Evolutionary conservation across 2,797 vertebrate genomes (phyloP).

Genomic region (Rhinatrema bivittatum): DNA sequence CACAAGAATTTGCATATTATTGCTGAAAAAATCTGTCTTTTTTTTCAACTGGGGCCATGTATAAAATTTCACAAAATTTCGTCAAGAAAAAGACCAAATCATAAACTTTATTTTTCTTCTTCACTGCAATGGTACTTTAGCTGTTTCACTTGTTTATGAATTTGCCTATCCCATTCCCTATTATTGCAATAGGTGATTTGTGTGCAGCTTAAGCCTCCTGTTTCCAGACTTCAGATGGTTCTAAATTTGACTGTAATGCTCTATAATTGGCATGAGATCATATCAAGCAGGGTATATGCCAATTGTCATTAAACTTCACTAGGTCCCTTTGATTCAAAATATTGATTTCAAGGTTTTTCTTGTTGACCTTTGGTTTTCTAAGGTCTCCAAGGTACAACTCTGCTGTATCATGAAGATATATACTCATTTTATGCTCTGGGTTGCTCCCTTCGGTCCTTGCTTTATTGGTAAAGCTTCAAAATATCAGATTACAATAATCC

Average conservation of each 20-base stretch:
- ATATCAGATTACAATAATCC: too few relatives aligned
- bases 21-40: not conserved
- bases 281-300: not conserved
- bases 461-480: not conserved
- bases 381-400: slow-evolving; percentile 2
- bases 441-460: slow-evolving; percentile 10
- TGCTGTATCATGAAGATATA: slow-evolving; percentile 3
- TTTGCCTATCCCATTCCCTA: slow-evolving; percentile 1
- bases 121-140: slow-evolving; percentile 1
- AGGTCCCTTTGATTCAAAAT: not conserved
- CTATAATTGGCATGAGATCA: not conserved
- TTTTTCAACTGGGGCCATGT: slow-evolving; percentile 5
- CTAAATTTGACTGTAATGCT: not conserved
- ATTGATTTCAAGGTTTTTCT: slow-evolving; percentile 11
- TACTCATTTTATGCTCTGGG: not conserved
- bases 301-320: slow-evolving; percentile 15
- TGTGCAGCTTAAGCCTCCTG: not conserved
- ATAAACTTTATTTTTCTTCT: too few relatives aligned
- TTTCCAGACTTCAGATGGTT: not conserved
- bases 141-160: not conserved
- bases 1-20: too few relatives aligned
- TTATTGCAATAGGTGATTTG: not conserved
- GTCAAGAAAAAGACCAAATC: too few relatives aligned
- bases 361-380: slow-evolving; percentile 12
- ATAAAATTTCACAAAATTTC: too few relatives aligned